Evolutionary conservation across 2,888 invertebrate genomes (phyloP).

Genomic region (Eupithecia subumbrata): DNA sequence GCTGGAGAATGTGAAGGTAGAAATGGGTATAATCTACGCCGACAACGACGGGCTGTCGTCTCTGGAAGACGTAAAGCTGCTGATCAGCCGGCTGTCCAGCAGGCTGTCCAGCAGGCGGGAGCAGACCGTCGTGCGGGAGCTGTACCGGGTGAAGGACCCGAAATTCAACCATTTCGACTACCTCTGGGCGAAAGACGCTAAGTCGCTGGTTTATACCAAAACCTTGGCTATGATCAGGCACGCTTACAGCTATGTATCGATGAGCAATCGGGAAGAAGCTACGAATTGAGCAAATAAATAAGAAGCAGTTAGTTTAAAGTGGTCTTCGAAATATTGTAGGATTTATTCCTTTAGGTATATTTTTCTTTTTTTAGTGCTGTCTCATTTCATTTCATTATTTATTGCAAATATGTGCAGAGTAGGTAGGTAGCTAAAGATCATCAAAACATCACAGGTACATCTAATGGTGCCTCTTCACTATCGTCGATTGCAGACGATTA

Average conservation of each 20-base stretch:
- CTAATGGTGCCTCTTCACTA: no score
- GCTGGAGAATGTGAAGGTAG: background rate
- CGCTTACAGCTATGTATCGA: background rate
- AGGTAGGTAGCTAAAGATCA: no score
- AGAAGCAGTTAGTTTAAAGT: background rate
- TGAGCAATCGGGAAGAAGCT: no score
- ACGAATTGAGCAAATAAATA: background rate
- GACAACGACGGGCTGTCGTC: constrained; percentile 14
- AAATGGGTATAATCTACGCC: constrained; percentile 13
- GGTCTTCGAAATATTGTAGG: no score
- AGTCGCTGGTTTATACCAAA: background rate
- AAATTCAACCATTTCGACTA: background rate
- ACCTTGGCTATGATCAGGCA: background rate
- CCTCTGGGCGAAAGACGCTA: background rate
- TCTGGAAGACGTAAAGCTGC: constrained; percentile 1
- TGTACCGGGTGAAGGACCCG: constrained; percentile 11
- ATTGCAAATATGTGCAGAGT: no score
- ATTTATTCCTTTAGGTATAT: background rate
- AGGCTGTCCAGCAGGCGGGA: background rate
- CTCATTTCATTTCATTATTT: no score
- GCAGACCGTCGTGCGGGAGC: background rate
- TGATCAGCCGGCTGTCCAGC: constrained; percentile 8
- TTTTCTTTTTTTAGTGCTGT: no score
- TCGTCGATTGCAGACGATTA: no score
- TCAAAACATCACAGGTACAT: no score